phyloP scores from a whole-genome alignment of 2,888 invertebrate species.

The Leptopilina myrica region DNA sequence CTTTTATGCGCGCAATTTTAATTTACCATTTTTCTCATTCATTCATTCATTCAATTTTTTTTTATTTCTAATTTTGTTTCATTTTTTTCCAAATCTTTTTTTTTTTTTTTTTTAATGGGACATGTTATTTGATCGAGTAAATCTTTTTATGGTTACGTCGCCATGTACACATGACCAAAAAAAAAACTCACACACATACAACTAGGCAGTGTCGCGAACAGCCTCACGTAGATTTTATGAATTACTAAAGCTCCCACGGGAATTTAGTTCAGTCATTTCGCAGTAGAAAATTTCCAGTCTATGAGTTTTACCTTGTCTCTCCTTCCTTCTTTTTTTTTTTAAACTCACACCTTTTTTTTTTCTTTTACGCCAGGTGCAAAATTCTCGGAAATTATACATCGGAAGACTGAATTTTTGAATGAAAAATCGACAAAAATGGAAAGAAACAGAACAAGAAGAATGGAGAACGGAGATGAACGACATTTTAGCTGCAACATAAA shows the following conservation, averaged over 20 bases:
- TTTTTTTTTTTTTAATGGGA: not conserved
- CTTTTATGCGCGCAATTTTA: conserved; percentile 3
- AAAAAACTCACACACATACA: too few species aligned
- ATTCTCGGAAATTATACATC: conserved; percentile 38
- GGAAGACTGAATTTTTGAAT: conserved; percentile 28
- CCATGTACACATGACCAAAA: not conserved
- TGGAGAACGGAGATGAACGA: not conserved
- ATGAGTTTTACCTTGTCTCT: conserved; percentile 10
- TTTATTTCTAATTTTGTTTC: too few species aligned
- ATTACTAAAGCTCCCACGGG: conserved; percentile 55
- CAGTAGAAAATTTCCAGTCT: conserved; percentile 28
- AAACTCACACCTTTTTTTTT: conserved; percentile 8
- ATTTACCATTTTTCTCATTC: not conserved
- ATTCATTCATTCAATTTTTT: too few species aligned
- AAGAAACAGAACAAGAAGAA: conserved; percentile 23
- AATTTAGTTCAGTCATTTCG: conserved; percentile 36
- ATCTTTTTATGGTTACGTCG: conserved; percentile 44
- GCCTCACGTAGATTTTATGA: conserved; percentile 58
- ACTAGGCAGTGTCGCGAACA: conserved; percentile 46
- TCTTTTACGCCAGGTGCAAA: conserved; percentile 24
- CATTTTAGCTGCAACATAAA: conserved; percentile 14
- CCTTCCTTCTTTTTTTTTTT: not conserved
- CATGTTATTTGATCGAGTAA: conserved; percentile 41
- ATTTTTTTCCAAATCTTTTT: not conserved
- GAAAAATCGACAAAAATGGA: conserved; percentile 26